Base-by-base conservation (phyloP, 2,797 vertebrate genomes). In the Mastacembelus armatus region DNA sequence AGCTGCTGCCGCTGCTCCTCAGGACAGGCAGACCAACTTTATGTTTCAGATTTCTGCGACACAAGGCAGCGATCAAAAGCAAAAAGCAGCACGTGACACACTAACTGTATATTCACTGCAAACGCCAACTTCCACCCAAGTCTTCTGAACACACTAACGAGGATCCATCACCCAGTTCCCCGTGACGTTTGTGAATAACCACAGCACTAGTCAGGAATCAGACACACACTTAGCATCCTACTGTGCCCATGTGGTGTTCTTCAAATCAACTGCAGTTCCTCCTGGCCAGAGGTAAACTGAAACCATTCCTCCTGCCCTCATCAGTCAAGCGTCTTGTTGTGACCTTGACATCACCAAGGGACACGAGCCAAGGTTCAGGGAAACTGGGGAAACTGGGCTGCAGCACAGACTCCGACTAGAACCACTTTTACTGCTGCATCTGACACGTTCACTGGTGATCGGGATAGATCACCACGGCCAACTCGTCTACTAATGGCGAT, bases 191-290 rank as follows among this genome's bases (percentile, higher is more conserved):
- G 44, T 72, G 84, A 89, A 62, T 79, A 76, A 84, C 83, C 83
- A 19, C 55, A 1, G 73, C 77, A 82, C 60, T 85, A 71, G 74
- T 88, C 79, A 84, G 60, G 78, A 86, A 85, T 87, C 86, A 72
- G 78, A 78, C 72, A 54, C 71, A 78, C 84, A 77, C 82, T 89
- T 85, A 77, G 76, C 78, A 18, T 88, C 87, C 85, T 47, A 72
- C 87, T 88, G 90, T 60, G 85, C 57, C 81, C 89, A 86, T 88
- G 81, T 90, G 89, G 80, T 85, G 76, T 74, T 89, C 85, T 81
- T 79, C 65, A 71, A 71, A 80, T 85, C 77, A n/a, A 24, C 73
- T 62, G 60, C 74, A 84, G 81, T 67, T 77, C 81, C 74, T 83
- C 80, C 33, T 19, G 62, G 77, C 70, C 10, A 15, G 66, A 27